phyloP scores from a whole-genome alignment of 2,888 invertebrate genomes.

The Microctonus aethiopoides region DNA sequence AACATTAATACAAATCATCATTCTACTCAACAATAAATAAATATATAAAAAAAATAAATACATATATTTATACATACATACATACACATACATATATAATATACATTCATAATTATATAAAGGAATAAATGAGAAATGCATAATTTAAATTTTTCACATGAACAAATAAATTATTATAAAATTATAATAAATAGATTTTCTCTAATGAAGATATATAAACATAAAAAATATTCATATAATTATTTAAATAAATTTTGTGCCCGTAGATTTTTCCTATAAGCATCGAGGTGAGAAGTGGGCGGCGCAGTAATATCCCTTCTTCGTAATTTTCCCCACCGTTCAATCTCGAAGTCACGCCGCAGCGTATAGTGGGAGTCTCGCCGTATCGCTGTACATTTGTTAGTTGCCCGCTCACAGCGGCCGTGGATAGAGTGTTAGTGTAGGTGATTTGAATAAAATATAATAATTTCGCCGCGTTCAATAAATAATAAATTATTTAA shows the following conservation, averaged over 20 bases:
- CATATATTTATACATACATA: too few relatives aligned
- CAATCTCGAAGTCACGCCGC: slow-evolving; percentile 50
- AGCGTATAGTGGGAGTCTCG: slow-evolving; percentile 51
- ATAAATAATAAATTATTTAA: background rate
- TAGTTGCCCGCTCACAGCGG: slow-evolving; percentile 67
- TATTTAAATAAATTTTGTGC: background rate
- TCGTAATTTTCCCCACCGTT: slow-evolving; percentile 15
- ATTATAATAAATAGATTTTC: too few relatives aligned
- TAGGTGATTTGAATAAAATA: slow-evolving; percentile 38
- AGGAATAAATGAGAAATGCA: too few relatives aligned
- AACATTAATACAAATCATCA: background rate
- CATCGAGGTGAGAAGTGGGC: slow-evolving; percentile 40
- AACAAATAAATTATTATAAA: too few relatives aligned
- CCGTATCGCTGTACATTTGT: slow-evolving; percentile 61
- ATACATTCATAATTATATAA: too few relatives aligned
- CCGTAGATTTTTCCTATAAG: background rate
- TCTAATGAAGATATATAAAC: too few relatives aligned
- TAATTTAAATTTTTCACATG: too few relatives aligned
- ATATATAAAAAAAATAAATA: too few relatives aligned
- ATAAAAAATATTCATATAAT: background rate
- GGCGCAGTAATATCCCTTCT: slow-evolving; percentile 37
- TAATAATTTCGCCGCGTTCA: slow-evolving; percentile 9
- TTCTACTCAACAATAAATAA: background rate
- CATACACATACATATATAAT: too few relatives aligned
- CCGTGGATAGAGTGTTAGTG: slow-evolving; percentile 55